Base-by-base conservation (phyloP, 2,888 invertebrate genomes). In the Augochlorella aurata region DNA sequence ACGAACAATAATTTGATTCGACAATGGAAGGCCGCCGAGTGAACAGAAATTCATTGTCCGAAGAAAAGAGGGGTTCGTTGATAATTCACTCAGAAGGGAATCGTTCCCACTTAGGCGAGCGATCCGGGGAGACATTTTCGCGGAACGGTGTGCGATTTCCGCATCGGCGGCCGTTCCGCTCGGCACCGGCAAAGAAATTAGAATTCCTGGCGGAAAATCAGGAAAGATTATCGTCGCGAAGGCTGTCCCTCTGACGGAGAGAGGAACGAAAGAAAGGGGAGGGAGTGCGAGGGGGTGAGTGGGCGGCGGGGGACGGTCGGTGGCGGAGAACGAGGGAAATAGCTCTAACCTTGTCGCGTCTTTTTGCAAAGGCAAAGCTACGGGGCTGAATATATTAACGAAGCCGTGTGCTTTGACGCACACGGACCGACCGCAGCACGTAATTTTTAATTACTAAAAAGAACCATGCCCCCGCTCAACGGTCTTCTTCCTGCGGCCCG, bases 371-470 rank as follows among this genome's bases (percentile, higher is more conserved):
- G 81, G 82, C 74, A 84, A 87, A 79, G n/a, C 67, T 66, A 81
- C 71, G 80, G 29, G n/a, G 74, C 74, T 85, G 85, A 87, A 88
- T 86, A 81, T 80, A 81, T 88, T 88, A 88, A 89, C 84, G 83
- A 88, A 88, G 89, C 74, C 81, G 77, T 70, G 73, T 61, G 86
- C 89, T 86, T 88, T 88, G 85, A 87, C 80, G 75, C 75, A 82
- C 61, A 72, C 84, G 66, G 80, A 45, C 74, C 76, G 80, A 44
- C 74, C 79, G 79, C 79, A 16, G 77, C 81, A 78, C 71, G 79
- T 89, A 89, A 88, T 88, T 88, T 88, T 88, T 88, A 88, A 88
- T 88, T 87, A 89, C 84, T 83, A 84, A 80, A 88, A 88, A 87
- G 84, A 89, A 87, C 78, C 70, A 72, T 69, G 74, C 71, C 70